A percentile compares a stretch with the other conserved stretches of the same genome.
Evolutionary conservation across 2,888 invertebrate species (phyloP).

Genomic region (Aphidius colemani): DNA sequence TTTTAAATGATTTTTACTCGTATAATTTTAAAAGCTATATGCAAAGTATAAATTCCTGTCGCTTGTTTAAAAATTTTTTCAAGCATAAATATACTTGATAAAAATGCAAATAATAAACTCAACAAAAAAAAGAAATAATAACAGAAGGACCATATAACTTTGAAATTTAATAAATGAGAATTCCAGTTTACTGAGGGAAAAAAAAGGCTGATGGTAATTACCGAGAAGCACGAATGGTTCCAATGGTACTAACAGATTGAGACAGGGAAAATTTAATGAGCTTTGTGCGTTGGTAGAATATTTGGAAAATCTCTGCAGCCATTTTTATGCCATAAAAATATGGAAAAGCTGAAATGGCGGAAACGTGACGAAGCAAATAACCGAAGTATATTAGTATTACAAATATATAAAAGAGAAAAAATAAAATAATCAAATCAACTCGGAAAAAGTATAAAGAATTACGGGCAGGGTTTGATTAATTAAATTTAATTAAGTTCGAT

Average conservation of each 20-base stretch:
- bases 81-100: no score
- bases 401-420: not conserved
- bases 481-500: no score
- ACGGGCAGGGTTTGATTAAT: no score
- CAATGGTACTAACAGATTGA: not conserved
- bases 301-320: conserved; percentile 49
- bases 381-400: not conserved
- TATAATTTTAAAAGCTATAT: not conserved
- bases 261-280: conserved; percentile 43
- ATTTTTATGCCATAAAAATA: conserved; percentile 43
- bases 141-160: no score
- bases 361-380: conserved; percentile 22
- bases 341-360: conserved; percentile 32
- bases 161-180: no score
- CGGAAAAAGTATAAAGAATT: not conserved
- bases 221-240: conserved; percentile 48
- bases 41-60: no score
- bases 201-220: conserved; percentile 42
- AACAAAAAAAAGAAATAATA: no score
- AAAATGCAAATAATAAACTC: no score
- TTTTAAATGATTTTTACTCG: not conserved
- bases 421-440: not conserved
- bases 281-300: conserved; percentile 55
- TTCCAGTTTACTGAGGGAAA: conserved; percentile 11
- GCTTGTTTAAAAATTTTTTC: no score